Evolutionary conservation across 2,113 vertebrate species (phyloP).

Genomic region (Clarias gariepinus): DNA sequence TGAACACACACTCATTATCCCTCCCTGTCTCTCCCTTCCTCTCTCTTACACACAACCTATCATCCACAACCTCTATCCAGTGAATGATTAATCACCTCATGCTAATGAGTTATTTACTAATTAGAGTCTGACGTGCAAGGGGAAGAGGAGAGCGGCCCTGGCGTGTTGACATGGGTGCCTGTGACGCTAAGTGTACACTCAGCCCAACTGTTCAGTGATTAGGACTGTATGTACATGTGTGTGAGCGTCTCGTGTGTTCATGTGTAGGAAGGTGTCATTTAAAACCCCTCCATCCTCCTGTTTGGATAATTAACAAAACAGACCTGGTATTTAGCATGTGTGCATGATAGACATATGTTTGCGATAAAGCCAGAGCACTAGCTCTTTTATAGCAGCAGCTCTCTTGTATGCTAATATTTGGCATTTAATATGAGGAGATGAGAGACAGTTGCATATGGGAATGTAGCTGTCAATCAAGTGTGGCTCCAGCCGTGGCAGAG

Average conservation of each 20-base stretch:
- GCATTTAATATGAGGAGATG: conserved; percentile 14
- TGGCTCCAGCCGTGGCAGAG: conserved; percentile 18
- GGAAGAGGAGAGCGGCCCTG: conserved; percentile 43
- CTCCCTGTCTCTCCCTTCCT: not conserved
- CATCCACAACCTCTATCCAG: conserved; percentile 65
- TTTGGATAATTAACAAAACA: not conserved
- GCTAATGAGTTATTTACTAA: conserved; percentile 81
- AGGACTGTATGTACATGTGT: conserved; percentile 29
- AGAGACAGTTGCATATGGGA: conserved; percentile 23
- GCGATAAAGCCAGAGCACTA: conserved; percentile 18
- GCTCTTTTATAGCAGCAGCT: not conserved
- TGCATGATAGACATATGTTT: not conserved
- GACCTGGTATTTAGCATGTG: not conserved
- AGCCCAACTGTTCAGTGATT: conserved; percentile 52
- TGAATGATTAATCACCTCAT: conserved; percentile 78
- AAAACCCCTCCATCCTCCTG: not conserved
- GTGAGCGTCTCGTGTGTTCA: conserved; percentile 1
- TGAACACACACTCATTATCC: conserved; percentile 23
- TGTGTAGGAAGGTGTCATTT: not conserved
- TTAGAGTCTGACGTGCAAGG: conserved; percentile 71
- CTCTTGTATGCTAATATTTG: conserved; percentile 27
- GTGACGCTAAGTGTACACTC: conserved; percentile 42
- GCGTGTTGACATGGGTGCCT: conserved; percentile 45
- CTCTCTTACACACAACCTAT: conserved; percentile 48
- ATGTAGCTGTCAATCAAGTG: conserved; percentile 25